Conservation (phyloP, 2,888 invertebrate genomes). For the Hypercompe scribonia region DNA sequence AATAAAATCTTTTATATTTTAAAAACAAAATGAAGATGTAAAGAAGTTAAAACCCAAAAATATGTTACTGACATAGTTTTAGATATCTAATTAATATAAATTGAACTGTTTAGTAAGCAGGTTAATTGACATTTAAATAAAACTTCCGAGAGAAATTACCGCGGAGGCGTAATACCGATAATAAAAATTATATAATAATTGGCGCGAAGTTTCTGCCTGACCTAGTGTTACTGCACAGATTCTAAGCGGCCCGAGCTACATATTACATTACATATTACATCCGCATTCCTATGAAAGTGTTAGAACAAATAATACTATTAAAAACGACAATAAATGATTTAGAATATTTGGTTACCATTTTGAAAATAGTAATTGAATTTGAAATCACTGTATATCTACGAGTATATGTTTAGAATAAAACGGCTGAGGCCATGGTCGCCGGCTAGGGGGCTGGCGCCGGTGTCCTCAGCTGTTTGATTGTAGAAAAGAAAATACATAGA, state of each 20-base stretch:
- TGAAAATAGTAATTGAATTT: no score
- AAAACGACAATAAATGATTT: background rate
- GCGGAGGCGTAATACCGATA: conserved; percentile 9
- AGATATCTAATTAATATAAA: background rate
- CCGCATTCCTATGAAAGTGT: conserved; percentile 4
- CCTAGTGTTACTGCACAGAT: conserved; percentile 10
- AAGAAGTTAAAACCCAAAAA: background rate
- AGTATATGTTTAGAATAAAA: no score
- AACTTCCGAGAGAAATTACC: background rate
- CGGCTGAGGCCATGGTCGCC: no score
- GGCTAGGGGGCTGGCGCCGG: no score
- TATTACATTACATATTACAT: background rate
- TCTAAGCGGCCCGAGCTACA: conserved; percentile 1
- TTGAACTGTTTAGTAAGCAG: background rate
- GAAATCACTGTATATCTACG: no score
- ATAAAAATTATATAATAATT: conserved; percentile 13
- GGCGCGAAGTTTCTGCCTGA: conserved; percentile 2
- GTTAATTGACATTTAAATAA: conserved; percentile 8
- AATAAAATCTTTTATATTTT: background rate
- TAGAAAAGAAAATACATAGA: no score
- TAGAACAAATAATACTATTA: background rate
- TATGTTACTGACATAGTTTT: background rate
- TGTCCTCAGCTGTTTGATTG: no score
- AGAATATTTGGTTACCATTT: background rate
- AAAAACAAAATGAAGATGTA: background rate